Evolutionary conservation across 2,113 vertebrate species (phyloP), one percentile per base, ranked within the genome.

Genomic region (Hippocampus comes): DNA sequence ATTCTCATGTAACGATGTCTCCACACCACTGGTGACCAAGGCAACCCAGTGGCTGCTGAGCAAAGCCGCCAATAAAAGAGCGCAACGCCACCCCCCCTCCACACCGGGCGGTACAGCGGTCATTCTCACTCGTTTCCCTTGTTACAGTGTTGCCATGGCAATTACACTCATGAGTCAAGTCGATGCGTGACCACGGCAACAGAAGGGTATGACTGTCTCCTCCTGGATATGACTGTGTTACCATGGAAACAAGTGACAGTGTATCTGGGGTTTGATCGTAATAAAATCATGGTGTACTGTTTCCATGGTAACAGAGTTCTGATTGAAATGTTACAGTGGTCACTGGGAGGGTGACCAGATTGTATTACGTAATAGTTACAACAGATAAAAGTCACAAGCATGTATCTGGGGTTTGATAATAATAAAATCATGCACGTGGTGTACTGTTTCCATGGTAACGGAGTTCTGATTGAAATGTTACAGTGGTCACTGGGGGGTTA

Each of bases 11-110:
- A n/a, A n/a, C n/a, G n/a, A n/a, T n/a, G n/a, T n/a, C n/a, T n/a
- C 27, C 27, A 30, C 27, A 46, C 12, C 43, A 46, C 43, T 46
- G 3, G 70, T 73, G 69, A 60, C 77, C 72, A 71, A 71, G 5
- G 74, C 56, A 75, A 79, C 71, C 49, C 49, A 5, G 42, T 4
- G 34, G 41, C 41, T n/a, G 30, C 30, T 11, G 61, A 42, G 61
- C 4, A 64, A 11, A 30, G 27, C 27, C 27, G 27, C 27, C 27
- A 27, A 2, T 27, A 27, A 27, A 27, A 27, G 27, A 27, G 1
- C 2, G 27, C 27, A 27, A 27, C 38, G 2, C 2, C n/a, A n/a
- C n/a, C 21, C 41, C 11, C 20, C 20, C 17, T 5, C 48, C 15
- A 17, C 5, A 7, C 9, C 34, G 6, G 9, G 2, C 2, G 72